Conservation (phyloP, 2,113 vertebrate genomes). For the Ramphastos sulfuratus region DNA sequence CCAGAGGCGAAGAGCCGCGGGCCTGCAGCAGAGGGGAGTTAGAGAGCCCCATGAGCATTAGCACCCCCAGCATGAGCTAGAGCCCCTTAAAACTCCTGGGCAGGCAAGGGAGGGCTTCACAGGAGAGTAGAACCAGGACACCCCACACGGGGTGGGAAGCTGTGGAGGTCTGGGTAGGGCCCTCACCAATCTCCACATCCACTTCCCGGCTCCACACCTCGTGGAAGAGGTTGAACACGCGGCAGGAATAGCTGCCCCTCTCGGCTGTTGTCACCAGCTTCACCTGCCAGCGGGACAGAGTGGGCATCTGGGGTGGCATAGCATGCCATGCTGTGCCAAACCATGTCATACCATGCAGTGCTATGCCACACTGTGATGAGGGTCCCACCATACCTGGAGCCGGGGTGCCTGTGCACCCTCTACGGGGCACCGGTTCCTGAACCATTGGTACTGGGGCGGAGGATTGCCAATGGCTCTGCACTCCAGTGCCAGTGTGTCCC, state of each 20-base stretch:
- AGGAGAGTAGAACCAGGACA: neutral
- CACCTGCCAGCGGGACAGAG: neutral
- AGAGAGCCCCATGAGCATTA: fast-evolving
- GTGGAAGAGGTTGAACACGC: slow-evolving; percentile 81
- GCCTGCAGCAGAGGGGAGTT: neutral
- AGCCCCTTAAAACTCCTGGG: fast-evolving
- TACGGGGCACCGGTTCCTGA: slow-evolving; percentile 71
- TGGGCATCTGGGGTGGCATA: fast-evolving
- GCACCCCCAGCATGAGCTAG: neutral
- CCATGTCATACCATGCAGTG: fast-evolving
- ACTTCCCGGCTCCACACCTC: slow-evolving; percentile 79
- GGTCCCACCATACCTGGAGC: slow-evolving; percentile 64
- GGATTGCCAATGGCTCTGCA: slow-evolving; percentile 79
- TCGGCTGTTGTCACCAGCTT: slow-evolving; percentile 80
- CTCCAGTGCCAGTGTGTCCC: slow-evolving; percentile 74
- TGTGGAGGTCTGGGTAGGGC: neutral
- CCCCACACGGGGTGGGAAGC: fast-evolving
- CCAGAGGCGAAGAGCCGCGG: slow-evolving; percentile 8
- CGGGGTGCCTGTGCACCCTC: slow-evolving; percentile 46
- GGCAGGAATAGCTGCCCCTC: slow-evolving; percentile 82
- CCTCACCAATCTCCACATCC: slow-evolving; percentile 77
- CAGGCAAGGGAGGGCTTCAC: neutral
- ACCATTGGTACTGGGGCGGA: slow-evolving; percentile 85
- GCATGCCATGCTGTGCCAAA: fast-evolving
- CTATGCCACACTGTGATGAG: fast-evolving